Base-by-base conservation (phyloP, 2,888 invertebrate species). In the Melanostoma mellinum region DNA sequence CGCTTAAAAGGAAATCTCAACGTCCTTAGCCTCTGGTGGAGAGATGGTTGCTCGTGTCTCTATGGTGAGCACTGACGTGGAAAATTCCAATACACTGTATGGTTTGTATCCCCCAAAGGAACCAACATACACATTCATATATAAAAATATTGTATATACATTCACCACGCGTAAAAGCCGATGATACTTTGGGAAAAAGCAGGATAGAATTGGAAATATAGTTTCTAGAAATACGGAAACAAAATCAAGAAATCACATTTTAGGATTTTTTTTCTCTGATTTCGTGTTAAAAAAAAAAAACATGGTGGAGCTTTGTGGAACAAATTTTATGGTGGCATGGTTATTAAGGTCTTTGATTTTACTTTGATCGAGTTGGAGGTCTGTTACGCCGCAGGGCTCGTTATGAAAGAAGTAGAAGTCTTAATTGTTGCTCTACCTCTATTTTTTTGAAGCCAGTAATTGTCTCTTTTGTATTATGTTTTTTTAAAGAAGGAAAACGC, bases 161-260 rank as follows among this genome's bases (percentile, higher is more conserved):
- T 6, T 48, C 6, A 42, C 2, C 5, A 46, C 42, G n/a, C 2
- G 36, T 32, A 36, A 20, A 10, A 53, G 61, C 48, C 10, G 67
- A 79, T 65, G 67, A 67, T 36, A 53, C 48, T 52, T 68, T 61
- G 30, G 9, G 6, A 42, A 32, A 40, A 53, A 40, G 9, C 40
- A 58, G 52, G 20, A 35, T 20, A 38, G 52, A 67, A 72, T 67
- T 55, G 68, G 50, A 61, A 68, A 63, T 60, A 60, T 33, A 65
- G 42, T 72, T 75, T 56, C 40, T n/a, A 38, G 38, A 74, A 80
- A 56, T 30, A 61, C 44, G 60, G 46, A 67, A 73, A 53, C 40
- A 50, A 52, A 82, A 76, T 72, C 71, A 71, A 44, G 72, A 67
- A 72, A 68, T 82, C 76, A 72, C 52, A 72, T 63, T 72, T 82